These are phyloP conservation scores for Palythoa caribaeorum DNA, from an alignment of 92 coral and sea anemone species.

Conservation along the genomic window DNA sequence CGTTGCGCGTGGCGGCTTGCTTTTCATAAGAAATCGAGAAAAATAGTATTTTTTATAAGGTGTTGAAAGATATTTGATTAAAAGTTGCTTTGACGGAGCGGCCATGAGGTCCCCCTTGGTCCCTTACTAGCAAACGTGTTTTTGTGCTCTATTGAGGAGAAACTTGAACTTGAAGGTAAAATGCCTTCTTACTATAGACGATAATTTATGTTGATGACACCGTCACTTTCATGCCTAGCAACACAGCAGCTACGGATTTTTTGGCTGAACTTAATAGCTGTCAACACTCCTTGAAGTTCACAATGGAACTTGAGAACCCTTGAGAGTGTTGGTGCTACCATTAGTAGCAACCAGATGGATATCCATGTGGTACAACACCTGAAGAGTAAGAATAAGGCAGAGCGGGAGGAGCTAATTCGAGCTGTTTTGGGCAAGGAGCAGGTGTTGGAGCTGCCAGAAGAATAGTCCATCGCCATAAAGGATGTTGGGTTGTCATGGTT, in stretches of 20 bases:
- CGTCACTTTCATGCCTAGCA: no score
- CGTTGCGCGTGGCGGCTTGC: background rate
- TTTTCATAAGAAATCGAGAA: background rate
- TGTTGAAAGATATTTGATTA: no score
- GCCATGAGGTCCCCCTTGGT: no score
- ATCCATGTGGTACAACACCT: conserved; percentile 14
- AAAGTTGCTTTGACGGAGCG: no score
- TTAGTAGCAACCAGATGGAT: conserved; percentile 17
- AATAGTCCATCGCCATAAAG: background rate
- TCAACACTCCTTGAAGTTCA: no score
- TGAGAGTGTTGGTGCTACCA: background rate
- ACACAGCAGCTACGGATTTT: no score
- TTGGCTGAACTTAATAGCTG: no score
- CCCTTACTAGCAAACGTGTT: no score
- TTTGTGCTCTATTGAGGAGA: background rate
- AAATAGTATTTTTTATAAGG: background rate
- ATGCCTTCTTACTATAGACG: no score
- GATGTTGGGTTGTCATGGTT: conserved; percentile 27
- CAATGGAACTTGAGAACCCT: background rate
- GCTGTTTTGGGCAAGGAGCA: background rate
- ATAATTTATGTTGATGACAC: no score
- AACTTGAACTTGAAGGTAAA: no score
- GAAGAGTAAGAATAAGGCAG: conserved; percentile 26
- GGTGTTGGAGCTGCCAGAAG: conserved; percentile 21
- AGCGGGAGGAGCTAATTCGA: conserved; percentile 26